Evolutionary conservation across 2,113 vertebrate species (phyloP).

Genomic region (Promerops cafer): DNA sequence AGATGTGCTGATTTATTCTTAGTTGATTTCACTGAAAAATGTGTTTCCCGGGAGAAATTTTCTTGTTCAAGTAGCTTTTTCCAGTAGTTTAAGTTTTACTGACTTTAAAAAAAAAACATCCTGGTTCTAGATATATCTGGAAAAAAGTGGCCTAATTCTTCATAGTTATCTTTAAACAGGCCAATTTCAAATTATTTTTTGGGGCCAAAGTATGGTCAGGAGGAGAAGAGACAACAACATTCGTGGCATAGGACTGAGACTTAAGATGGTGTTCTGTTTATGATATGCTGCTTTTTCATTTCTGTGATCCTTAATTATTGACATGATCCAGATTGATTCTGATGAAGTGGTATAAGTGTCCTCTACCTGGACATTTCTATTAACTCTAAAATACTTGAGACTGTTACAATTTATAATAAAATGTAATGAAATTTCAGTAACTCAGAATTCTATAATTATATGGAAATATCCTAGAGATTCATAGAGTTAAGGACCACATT

Average conservation of each 20-base stretch:
- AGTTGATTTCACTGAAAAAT: neutral
- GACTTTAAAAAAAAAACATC: neutral
- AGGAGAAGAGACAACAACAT: accelerated
- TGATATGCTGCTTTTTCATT: neutral
- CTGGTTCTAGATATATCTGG: neutral
- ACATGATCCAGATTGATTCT: neutral
- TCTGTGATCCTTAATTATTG: neutral
- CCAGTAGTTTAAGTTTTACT: neutral
- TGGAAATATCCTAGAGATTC: neutral
- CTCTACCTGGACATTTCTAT: neutral
- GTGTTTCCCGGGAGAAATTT: neutral
- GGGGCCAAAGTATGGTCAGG: accelerated
- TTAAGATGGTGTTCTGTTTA: neutral
- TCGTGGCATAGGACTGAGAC: accelerated
- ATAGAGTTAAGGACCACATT: neutral
- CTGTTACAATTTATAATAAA: neutral
- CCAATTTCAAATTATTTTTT: neutral
- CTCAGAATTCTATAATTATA: neutral
- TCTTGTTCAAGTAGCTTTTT: neutral
- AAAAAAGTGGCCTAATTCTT: neutral
- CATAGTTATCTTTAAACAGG: neutral
- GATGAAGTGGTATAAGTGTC: neutral
- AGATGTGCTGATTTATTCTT: neutral
- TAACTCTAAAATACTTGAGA: neutral
- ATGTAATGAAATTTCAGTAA: neutral